phyloP scores from a whole-genome alignment of 2,888 invertebrate genomes.

The Andrena camellia region DNA sequence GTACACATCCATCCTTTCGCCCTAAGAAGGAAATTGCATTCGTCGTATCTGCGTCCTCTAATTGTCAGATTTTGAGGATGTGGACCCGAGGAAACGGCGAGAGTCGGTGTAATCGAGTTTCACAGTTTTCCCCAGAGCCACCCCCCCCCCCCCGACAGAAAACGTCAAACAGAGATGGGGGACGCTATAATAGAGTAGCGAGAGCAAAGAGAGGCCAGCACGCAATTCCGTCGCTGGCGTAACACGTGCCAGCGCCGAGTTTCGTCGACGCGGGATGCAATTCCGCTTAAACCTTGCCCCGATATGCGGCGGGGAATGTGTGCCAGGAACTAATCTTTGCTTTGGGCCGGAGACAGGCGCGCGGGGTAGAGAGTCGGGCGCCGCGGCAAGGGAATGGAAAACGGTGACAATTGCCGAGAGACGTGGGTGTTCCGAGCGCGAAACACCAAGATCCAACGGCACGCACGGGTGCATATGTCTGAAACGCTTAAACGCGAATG shows the following conservation, averaged over 20 bases:
- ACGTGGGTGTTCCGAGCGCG: constrained; percentile 16
- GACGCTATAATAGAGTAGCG: neutral
- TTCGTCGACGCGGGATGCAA: constrained; percentile 36
- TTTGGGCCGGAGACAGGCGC: constrained; percentile 25
- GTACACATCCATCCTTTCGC: too few species aligned
- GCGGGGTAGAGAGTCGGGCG: neutral
- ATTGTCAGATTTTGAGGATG: too few species aligned
- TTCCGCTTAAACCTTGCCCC: constrained; percentile 49
- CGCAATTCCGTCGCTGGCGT: constrained; percentile 27
- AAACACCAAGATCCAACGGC: constrained; percentile 29
- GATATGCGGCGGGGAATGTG: constrained; percentile 43
- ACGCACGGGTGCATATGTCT: constrained; percentile 50
- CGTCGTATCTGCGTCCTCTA: too few species aligned
- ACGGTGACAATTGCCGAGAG: constrained; percentile 51
- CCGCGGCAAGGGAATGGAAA: constrained; percentile 31
- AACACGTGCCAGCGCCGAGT: constrained; percentile 30
- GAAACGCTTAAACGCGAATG: constrained; percentile 62
- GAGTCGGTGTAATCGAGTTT: neutral
- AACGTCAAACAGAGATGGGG: neutral
- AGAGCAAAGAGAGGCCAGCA: neutral
- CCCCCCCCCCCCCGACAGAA: neutral
- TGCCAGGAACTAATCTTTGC: constrained; percentile 66
- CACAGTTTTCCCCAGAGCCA: neutral
- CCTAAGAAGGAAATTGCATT: too few species aligned
- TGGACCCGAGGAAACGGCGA: neutral